Base-by-base conservation (phyloP, 2,888 invertebrate genomes). In the Eupithecia exiguata region DNA sequence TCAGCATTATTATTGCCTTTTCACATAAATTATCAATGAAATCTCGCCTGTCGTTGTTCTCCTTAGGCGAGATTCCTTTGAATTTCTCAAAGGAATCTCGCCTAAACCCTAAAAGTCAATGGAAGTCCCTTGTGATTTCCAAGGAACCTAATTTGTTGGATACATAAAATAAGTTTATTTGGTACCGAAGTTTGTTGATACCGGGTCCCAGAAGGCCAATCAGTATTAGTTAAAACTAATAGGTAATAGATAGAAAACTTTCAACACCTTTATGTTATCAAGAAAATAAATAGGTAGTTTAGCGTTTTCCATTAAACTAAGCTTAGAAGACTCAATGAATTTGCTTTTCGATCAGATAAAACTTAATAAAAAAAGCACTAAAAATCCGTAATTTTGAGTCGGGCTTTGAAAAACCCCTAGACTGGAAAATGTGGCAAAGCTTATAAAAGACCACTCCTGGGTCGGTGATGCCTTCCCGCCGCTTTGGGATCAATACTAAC, bases 401-500 rank as follows among this genome's bases (percentile, higher is more conserved):
- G 36, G 36, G 9, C 36, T 2, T 36, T 36, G 36, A n/a, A n/a
- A n/a, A n/a, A n/a, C n/a, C n/a, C n/a, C 36, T 36, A 0, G 36
- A 36, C 36, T 36, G 5, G 6, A 36, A 6, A 36, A 6, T 36
- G 36, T 4, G 30, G 36, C 36, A 36, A 36, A 36, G 36, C 6
- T 36, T 36, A 36, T 36, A 36, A 36, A 36, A 6, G 30, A 30
- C 1, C 30, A 30, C 4, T 5, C 5, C 5, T 36, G 3, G 3
- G 35, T 3, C 35, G 35, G 5, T 36, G 5, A 36, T 36, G 3
- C 35, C 35, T 36, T 36, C 35, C 5, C n/a, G n/a, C n/a, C n/a
- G n/a, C n/a, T n/a, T n/a, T n/a, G n/a, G n/a, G n/a, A 36, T 40
- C 10, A 36, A 18, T 82, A 96, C 98, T 97, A 95, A 99, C 99